Conservation (phyloP, 2,888 invertebrate species). For the Spodoptera littoralis region DNA sequence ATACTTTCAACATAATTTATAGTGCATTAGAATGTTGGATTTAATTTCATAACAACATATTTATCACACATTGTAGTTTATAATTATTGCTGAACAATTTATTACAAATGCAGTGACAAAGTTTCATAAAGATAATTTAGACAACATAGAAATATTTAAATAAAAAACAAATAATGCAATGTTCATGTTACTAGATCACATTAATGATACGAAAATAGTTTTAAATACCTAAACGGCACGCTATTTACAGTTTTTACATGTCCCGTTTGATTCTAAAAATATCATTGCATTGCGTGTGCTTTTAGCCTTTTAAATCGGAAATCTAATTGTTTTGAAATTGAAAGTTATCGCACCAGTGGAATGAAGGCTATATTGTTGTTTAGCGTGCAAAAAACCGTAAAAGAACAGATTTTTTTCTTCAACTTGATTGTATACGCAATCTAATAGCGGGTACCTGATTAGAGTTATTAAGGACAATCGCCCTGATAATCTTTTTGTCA, state of each 20-base stretch:
- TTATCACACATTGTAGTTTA: no score
- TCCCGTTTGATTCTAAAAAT: slow-evolving; percentile 9
- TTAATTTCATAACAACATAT: no score
- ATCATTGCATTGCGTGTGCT: slow-evolving; percentile 21
- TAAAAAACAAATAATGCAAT: slow-evolving; percentile 27
- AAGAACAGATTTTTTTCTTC: slow-evolving; percentile 17
- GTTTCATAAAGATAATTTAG: slow-evolving; percentile 11
- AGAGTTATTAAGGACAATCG: no score
- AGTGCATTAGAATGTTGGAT: no score
- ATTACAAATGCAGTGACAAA: slow-evolving; percentile 41
- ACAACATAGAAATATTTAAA: slow-evolving; percentile 18
- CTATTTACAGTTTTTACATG: slow-evolving; percentile 13
- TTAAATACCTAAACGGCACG: no score
- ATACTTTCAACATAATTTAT: no score
- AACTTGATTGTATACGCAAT: slow-evolving; percentile 2
- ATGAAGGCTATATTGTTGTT: slow-evolving; percentile 31
- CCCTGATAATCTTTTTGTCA: no score
- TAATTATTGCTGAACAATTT: slow-evolving; percentile 27
- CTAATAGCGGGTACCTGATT: not conserved
- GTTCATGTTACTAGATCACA: slow-evolving; percentile 32
- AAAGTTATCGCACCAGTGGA: slow-evolving; percentile 34
- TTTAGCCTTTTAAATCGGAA: slow-evolving; percentile 14
- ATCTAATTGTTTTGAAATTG: slow-evolving; percentile 42
- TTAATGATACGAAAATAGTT: slow-evolving; percentile 31
- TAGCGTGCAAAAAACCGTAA: slow-evolving; percentile 37